Conservation (phyloP, 2,113 vertebrate genomes). For the Mobula birostris region DNA sequence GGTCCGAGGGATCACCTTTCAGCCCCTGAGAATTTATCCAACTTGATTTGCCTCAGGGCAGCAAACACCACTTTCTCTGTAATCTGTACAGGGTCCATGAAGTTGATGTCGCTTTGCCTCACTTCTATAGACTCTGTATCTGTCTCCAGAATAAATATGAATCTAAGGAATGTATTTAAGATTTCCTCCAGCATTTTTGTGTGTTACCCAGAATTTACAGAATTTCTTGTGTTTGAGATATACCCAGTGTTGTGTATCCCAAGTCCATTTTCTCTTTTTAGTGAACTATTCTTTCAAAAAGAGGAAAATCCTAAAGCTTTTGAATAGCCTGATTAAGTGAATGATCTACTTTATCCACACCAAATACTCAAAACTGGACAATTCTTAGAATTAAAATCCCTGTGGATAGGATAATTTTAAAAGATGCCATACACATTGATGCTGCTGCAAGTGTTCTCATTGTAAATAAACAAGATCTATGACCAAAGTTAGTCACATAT, state of each 20-base stretch:
- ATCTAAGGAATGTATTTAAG: too few species aligned
- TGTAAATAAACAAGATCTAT: not conserved
- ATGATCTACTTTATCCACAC: not conserved
- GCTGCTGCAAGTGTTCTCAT: not conserved
- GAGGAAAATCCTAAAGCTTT: not conserved
- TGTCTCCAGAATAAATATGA: too few species aligned
- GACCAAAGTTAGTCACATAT: not conserved
- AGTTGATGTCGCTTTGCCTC: too few species aligned
- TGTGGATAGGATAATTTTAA: not conserved
- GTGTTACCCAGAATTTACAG: too few species aligned
- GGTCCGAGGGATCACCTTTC: too few species aligned
- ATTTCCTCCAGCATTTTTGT: too few species aligned
- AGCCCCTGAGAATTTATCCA: too few species aligned
- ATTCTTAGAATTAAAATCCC: not conserved
- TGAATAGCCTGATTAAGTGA: not conserved
- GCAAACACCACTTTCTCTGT: too few species aligned
- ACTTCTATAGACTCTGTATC: too few species aligned
- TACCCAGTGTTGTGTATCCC: not conserved
- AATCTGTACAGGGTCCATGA: too few species aligned
- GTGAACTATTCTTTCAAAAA: not conserved
- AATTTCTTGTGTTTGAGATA: too few species aligned
- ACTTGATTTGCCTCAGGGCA: too few species aligned
- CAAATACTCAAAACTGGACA: not conserved
- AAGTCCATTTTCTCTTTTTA: not conserved
- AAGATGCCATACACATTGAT: not conserved